A percentile compares a stretch with the other conserved stretches of the same genome.
These are phyloP conservation scores for Hemicordylus capensis DNA, from an alignment of 2,113 vertebrate genomes.

Conservation along the genomic window DNA sequence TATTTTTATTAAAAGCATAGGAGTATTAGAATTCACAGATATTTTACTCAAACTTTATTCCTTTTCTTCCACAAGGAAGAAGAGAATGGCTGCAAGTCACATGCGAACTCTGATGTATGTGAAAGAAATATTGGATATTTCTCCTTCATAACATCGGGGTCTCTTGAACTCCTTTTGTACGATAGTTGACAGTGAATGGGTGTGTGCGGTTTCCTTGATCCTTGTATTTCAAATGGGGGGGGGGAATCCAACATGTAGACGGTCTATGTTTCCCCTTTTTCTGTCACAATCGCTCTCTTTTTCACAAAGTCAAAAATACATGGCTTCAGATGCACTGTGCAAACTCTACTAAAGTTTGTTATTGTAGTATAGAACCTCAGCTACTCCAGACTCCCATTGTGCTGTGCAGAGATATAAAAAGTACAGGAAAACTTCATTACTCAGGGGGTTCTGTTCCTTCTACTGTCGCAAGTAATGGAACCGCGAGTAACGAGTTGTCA, in stretches of 20 bases:
- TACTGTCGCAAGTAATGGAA: too few species aligned
- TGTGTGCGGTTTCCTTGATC: slow-evolving; percentile 33
- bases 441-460: too few species aligned
- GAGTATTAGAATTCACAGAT: slow-evolving; percentile 13
- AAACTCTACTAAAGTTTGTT: not conserved
- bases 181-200: slow-evolving; percentile 33
- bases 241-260: not conserved
- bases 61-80: slow-evolving; percentile 36
- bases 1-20: not conserved
- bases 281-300: not conserved
- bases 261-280: not conserved
- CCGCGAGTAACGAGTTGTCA: too few species aligned
- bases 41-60: slow-evolving; percentile 12
- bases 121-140: slow-evolving; percentile 38
- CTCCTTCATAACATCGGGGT: slow-evolving; percentile 35
- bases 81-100: slow-evolving; percentile 21
- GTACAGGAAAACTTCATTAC: too few species aligned
- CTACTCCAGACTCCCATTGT: not conserved
- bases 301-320: not conserved
- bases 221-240: slow-evolving; percentile 11
- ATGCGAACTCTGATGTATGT: slow-evolving; percentile 25
- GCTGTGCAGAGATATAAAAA: not conserved
- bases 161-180: slow-evolving; percentile 23
- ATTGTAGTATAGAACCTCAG: not conserved
- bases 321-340: not conserved